phyloP scores from a whole-genome alignment of 1,140 invertebrate genomes.

The Drosophila pruinosa region DNA sequence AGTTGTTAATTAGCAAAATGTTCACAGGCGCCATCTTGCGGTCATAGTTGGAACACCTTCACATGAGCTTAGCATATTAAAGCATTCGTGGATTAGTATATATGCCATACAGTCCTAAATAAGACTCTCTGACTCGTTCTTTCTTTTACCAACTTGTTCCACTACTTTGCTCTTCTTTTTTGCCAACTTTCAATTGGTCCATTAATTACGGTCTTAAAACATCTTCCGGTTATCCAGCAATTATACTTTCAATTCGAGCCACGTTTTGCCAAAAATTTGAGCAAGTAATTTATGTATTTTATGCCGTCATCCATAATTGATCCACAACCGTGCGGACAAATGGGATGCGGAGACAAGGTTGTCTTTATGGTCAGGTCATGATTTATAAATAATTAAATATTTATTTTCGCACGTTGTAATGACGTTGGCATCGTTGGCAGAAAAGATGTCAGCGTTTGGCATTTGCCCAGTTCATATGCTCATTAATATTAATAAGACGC shows the following conservation, averaged over 20 bases:
- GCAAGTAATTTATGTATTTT: conserved; percentile 14
- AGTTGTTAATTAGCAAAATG: too few relatives aligned
- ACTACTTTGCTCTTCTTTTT: neutral
- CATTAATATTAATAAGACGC: conserved; percentile 76
- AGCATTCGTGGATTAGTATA: too few relatives aligned
- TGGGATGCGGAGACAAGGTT: neutral
- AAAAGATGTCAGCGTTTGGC: conserved; percentile 35
- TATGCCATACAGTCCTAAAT: too few relatives aligned
- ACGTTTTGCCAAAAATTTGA: neutral
- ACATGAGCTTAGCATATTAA: too few relatives aligned
- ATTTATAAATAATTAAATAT: conserved; percentile 81
- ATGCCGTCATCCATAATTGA: conserved; percentile 5
- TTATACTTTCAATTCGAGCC: neutral
- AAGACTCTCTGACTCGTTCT: too few relatives aligned
- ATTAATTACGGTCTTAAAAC: neutral
- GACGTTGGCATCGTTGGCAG: conserved; percentile 39
- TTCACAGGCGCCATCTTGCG: too few relatives aligned
- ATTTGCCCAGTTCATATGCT: conserved; percentile 56
- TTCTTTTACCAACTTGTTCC: neutral
- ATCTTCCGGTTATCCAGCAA: neutral
- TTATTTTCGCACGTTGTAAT: conserved; percentile 77
- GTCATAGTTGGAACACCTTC: too few relatives aligned
- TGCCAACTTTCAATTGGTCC: neutral
- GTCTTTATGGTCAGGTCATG: conserved; percentile 52
- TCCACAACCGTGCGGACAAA: neutral